Percentiles rank a stretch among this genome's conserved stretches.
These are phyloP conservation scores for Galerucella calmariensis DNA, from an alignment of 2,888 invertebrate species.

Conservation along the genomic window DNA sequence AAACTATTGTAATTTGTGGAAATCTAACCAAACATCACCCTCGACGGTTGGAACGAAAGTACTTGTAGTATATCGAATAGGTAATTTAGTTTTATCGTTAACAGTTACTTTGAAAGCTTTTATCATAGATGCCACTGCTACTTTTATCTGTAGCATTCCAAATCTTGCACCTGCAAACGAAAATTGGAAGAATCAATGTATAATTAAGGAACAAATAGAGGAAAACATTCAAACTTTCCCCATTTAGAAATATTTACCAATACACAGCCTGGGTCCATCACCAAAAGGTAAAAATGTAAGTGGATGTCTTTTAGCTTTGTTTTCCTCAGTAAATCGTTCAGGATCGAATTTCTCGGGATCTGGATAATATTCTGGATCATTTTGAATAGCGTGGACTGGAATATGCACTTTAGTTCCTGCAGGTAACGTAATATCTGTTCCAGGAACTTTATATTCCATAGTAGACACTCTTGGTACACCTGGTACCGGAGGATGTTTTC, in stretches of 20 bases:
- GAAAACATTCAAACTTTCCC: too few relatives aligned
- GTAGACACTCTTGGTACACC: constrained; percentile 44
- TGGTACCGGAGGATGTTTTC: constrained; percentile 45
- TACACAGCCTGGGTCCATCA: constrained; percentile 35
- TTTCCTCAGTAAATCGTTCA: constrained; percentile 69
- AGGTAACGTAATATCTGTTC: constrained; percentile 40
- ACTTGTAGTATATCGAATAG: constrained; percentile 18
- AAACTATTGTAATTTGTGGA: constrained; percentile 23
- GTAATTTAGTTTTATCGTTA: constrained; percentile 47
- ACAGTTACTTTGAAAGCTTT: constrained; percentile 50
- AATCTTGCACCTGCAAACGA: constrained; percentile 54
- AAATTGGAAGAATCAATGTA: not conserved
- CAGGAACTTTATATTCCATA: constrained; percentile 47
- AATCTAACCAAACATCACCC: constrained; percentile 45
- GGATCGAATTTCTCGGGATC: constrained; percentile 73
- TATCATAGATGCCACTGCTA: constrained; percentile 42
- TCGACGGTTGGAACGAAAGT: constrained; percentile 37
- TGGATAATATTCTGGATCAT: constrained; percentile 59
- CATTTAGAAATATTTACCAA: constrained; percentile 15
- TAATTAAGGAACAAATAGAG: not conserved
- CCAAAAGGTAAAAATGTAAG: constrained; percentile 28
- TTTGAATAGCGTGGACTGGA: constrained; percentile 51
- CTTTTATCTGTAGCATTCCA: constrained; percentile 57
- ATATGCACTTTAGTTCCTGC: constrained; percentile 47
- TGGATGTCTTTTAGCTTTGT: constrained; percentile 58